Conservation (phyloP, 2,113 vertebrate species). For the Aegithalos caudatus region DNA sequence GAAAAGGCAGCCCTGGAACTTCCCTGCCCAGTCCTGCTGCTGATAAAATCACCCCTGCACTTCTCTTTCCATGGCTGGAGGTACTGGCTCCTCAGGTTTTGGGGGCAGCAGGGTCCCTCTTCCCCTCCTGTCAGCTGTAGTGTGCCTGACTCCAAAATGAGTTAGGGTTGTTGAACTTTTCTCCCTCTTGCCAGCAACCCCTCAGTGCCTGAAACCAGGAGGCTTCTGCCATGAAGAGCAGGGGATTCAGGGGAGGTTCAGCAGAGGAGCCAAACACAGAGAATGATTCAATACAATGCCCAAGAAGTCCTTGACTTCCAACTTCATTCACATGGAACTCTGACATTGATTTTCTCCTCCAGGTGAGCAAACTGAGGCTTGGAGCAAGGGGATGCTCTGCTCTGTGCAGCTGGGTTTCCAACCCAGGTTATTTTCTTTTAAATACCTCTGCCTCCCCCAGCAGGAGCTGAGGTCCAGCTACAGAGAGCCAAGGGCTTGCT, state of each 20-base stretch:
- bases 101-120: neutral
- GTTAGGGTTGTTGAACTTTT: neutral
- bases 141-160: neutral
- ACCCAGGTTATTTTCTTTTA: neutral
- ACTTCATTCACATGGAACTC: rapidly evolving
- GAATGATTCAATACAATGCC: neutral
- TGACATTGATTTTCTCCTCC: neutral
- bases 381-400: neutral
- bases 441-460: neutral
- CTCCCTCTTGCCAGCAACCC: neutral
- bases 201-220: neutral
- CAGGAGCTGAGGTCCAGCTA: neutral
- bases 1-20: neutral
- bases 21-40: rapidly evolving
- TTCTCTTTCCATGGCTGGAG: neutral
- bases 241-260: neutral
- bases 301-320: neutral
- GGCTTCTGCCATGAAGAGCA: rapidly evolving
- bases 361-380: neutral
- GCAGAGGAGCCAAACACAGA: neutral
- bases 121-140: neutral
- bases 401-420: neutral
- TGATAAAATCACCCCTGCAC: neutral
- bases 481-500: neutral
- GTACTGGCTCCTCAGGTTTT: neutral